A percentile compares a stretch with the other conserved stretches of the same genome.
These are phyloP conservation scores for Alaudala cheleensis DNA, from an alignment of 2,113 vertebrate genomes.

Conservation along the genomic window DNA sequence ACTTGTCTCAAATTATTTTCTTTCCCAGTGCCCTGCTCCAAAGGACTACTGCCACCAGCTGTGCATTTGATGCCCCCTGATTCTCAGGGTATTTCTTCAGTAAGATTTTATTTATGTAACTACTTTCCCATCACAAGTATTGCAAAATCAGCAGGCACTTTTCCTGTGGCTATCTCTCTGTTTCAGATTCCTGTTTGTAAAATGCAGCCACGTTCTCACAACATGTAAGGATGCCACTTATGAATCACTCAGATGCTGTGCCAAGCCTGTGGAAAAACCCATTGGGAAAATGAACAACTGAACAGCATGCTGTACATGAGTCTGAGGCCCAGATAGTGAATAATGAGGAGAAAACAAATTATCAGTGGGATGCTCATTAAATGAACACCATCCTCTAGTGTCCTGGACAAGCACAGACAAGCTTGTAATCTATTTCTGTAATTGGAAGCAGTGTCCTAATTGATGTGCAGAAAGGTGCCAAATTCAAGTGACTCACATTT, in stretches of 20 bases:
- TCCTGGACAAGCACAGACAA: background rate
- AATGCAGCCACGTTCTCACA: background rate
- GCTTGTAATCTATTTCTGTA: conserved; percentile 4
- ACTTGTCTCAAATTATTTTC: background rate
- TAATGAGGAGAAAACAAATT: conserved; percentile 60
- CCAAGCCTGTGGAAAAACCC: conserved; percentile 14
- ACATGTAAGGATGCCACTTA: background rate
- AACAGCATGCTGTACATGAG: conserved; percentile 38
- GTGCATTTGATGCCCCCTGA: background rate
- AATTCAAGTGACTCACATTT: background rate
- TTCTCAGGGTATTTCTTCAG: background rate
- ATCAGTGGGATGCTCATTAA: conserved; percentile 53
- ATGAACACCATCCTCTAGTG: conserved; percentile 17
- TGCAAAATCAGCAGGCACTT: background rate
- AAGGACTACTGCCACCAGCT: background rate
- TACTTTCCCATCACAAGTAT: background rate
- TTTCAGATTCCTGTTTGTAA: conserved; percentile 7
- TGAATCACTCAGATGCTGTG: conserved; percentile 4
- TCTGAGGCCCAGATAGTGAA: conserved; percentile 14
- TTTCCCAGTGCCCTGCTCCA: background rate
- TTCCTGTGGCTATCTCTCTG: background rate
- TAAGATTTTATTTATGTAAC: background rate
- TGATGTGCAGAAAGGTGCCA: background rate
- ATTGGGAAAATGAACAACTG: conserved; percentile 12
- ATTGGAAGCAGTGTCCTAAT: conserved; percentile 15